Evolutionary conservation across 2,888 invertebrate species (phyloP).

Genomic region (Sylvicola cinctus): DNA sequence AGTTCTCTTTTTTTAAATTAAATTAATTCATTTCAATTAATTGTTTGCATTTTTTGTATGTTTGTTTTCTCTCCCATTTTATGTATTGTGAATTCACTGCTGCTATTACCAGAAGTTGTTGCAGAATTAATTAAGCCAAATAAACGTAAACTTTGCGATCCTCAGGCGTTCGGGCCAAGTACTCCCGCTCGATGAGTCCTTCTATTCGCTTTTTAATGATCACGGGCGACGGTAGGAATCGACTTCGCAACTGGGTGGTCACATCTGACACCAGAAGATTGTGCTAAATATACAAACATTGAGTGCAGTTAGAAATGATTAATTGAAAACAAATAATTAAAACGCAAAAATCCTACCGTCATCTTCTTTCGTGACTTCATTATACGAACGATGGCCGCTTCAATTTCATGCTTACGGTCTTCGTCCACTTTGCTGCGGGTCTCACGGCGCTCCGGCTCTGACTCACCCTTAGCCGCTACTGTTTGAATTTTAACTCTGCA

Average conservation of each 20-base stretch:
- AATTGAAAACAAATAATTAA: not conserved
- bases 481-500: slow-evolving; percentile 79
- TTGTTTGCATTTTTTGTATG: not conserved
- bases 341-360: slow-evolving; percentile 36
- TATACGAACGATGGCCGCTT: slow-evolving; percentile 86
- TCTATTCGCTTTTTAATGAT: slow-evolving; percentile 99
- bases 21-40: slow-evolving; percentile 1
- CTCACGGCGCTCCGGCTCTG: slow-evolving; percentile 97
- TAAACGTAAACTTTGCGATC: slow-evolving; percentile 94
- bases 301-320: not conserved
- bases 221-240: slow-evolving; percentile 94
- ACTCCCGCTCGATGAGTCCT: slow-evolving; percentile 96
- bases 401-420: slow-evolving; percentile 97
- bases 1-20: too few relatives aligned
- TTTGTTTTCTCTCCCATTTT: not conserved
- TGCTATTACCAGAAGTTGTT: not conserved
- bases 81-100: not conserved
- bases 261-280: slow-evolving; percentile 92
- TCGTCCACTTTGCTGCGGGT: slow-evolving; percentile 96
- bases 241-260: slow-evolving; percentile 86
- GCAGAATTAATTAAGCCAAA: slow-evolving; percentile 49
- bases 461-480: slow-evolving; percentile 89
- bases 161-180: slow-evolving; percentile 90
- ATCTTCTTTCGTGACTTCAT: slow-evolving; percentile 88
- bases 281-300: slow-evolving; percentile 34